Percentiles rank a stretch among this genome's conserved stretches.
phyloP scores from a whole-genome alignment of 2,888 invertebrate species.

The Rapana venosa region DNA sequence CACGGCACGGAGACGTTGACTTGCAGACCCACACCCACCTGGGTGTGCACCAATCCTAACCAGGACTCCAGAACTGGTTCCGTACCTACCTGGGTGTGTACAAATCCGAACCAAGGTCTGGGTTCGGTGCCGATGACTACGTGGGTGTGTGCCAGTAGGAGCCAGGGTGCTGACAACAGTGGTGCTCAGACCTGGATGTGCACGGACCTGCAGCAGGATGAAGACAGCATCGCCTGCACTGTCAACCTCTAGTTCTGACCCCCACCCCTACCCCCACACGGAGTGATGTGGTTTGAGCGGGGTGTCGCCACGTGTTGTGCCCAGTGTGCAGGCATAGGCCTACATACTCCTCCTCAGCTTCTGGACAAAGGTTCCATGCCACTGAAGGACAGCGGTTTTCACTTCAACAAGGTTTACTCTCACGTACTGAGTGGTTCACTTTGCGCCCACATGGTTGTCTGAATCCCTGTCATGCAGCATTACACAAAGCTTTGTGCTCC shows the following conservation, averaged over 20 bases:
- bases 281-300: background rate
- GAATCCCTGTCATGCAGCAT: too few relatives aligned
- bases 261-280: background rate
- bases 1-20: background rate
- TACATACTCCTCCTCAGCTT: background rate
- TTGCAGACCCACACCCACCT: background rate
- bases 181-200: background rate
- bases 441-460: too few relatives aligned
- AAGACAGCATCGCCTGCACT: background rate
- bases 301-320: background rate
- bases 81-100: background rate
- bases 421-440: too few relatives aligned
- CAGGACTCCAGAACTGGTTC: background rate
- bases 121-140: background rate
- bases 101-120: background rate
- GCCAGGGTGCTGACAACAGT: background rate
- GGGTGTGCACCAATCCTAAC: slow-evolving; percentile 8
- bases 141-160: background rate
- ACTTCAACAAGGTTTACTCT: too few relatives aligned
- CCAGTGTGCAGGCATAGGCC: background rate
- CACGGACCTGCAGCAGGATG: background rate
- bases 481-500: too few relatives aligned
- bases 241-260: slow-evolving; percentile 1
- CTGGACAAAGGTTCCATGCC: background rate
- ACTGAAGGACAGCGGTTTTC: background rate